Conservation (phyloP, 1,140 invertebrate species). For the Nephotettix cincticeps region DNA sequence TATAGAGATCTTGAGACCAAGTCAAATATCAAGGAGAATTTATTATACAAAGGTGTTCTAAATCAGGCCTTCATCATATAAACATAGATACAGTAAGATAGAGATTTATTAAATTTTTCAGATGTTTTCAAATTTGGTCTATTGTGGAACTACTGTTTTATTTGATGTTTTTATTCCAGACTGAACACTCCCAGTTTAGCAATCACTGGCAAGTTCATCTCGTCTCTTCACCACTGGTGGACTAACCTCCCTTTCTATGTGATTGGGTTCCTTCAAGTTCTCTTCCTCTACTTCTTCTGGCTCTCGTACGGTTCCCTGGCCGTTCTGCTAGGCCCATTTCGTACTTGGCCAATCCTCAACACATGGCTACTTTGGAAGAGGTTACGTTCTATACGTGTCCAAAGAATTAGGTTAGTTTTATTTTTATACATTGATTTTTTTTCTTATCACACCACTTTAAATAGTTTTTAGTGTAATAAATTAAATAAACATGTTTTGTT, state of each 20-base stretch:
- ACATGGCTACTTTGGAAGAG: conserved; percentile 65
- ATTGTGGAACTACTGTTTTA: too few species aligned
- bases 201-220: conserved; percentile 41
- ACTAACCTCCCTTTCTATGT: conserved; percentile 56
- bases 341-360: conserved; percentile 75
- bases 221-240: conserved; percentile 38
- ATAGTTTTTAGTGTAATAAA: too few species aligned
- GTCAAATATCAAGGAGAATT: too few species aligned
- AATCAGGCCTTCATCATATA: too few species aligned
- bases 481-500: too few species aligned
- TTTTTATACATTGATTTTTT: too few species aligned
- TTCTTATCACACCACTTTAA: too few species aligned
- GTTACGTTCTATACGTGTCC: conserved; percentile 51
- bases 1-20: too few species aligned
- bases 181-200: conserved; percentile 42
- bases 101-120: too few species aligned
- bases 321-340: conserved; percentile 72
- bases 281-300: conserved; percentile 75
- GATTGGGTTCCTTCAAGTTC: conserved; percentile 65
- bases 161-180: neutral
- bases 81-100: too few species aligned
- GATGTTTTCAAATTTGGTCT: too few species aligned
- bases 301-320: conserved; percentile 78
- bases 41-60: too few species aligned
- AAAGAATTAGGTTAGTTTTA: conserved; percentile 51